phyloP scores from a whole-genome alignment of 1,140 invertebrate species.

The Bombus soroeensis region DNA sequence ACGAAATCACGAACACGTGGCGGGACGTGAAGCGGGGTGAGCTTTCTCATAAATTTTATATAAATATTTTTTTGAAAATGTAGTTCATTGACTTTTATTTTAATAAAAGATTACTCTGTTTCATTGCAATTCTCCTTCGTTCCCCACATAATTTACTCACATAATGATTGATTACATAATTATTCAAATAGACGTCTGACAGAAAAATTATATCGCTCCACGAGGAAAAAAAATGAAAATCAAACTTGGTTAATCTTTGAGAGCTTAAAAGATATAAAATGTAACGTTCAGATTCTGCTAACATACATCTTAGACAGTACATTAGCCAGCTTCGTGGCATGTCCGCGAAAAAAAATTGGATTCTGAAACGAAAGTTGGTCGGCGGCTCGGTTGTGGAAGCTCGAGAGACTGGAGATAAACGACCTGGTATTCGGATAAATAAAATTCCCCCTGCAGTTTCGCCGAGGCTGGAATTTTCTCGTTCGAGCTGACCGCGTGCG shows the following conservation, averaged over 20 bases:
- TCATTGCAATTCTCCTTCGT: too few relatives aligned
- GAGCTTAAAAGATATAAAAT: too few relatives aligned
- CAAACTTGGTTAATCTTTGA: not conserved
- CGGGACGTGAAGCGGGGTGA: slow-evolving; percentile 79
- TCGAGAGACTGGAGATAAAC: slow-evolving; percentile 49
- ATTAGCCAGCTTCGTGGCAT: not conserved
- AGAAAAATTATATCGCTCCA: not conserved
- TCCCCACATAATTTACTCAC: too few relatives aligned
- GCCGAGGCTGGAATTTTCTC: slow-evolving; percentile 30
- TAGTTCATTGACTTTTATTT: not conserved
- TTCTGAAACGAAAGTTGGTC: slow-evolving; percentile 1
- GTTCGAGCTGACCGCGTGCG: not conserved
- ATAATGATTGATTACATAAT: too few relatives aligned
- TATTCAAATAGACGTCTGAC: not conserved
- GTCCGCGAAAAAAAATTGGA: slow-evolving; percentile 31
- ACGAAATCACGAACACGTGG: slow-evolving; percentile 81
- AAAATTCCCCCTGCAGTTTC: slow-evolving; percentile 53
- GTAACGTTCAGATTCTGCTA: not conserved
- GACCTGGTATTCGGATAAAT: slow-evolving; percentile 61
- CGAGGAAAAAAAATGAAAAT: not conserved
- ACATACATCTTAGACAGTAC: not conserved
- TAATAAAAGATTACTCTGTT: not conserved
- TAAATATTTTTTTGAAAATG: not conserved
- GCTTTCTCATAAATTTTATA: slow-evolving; percentile 29
- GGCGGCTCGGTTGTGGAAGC: slow-evolving; percentile 8